A percentile compares a stretch with the other conserved stretches of the same genome.
Conservation (phyloP, 2,888 invertebrate genomes). For the Lamellibrachia satsuma region DNA sequence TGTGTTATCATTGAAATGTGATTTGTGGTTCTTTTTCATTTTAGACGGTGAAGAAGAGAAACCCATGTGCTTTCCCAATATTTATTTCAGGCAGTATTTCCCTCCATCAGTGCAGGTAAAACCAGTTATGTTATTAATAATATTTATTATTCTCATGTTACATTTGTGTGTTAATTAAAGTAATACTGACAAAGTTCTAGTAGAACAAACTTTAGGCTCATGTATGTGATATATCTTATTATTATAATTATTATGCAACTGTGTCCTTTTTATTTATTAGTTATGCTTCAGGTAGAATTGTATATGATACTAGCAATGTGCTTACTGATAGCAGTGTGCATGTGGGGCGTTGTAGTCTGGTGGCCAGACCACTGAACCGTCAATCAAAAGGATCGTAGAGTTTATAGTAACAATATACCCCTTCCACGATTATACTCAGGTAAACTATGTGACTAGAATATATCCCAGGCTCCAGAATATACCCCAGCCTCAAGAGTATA, state of each 20-base stretch:
- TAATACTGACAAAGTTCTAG: not conserved
- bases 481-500: no score
- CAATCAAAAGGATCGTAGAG: no score
- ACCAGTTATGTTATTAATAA: not conserved
- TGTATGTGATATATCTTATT: not conserved
- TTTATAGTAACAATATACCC: no score
- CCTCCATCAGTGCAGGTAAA: slow-evolving; percentile 73
- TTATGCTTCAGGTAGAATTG: not conserved
- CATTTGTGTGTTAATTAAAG: not conserved
- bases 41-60: slow-evolving; percentile 73
- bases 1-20: not conserved
- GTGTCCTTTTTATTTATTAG: not conserved
- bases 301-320: not conserved
- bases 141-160: no score
- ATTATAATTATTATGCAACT: not conserved
- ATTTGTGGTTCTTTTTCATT: slow-evolving; percentile 27
- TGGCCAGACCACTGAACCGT: no score
- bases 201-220: not conserved
- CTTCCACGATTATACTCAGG: no score
- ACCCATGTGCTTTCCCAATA: slow-evolving; percentile 47
- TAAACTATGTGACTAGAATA: no score
- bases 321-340: not conserved
- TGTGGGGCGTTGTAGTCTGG: no score
- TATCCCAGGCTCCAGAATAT: no score
- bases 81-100: slow-evolving; percentile 78